Conservation (phyloP, 2,113 vertebrate genomes). For the Apaloderma vittatum region DNA sequence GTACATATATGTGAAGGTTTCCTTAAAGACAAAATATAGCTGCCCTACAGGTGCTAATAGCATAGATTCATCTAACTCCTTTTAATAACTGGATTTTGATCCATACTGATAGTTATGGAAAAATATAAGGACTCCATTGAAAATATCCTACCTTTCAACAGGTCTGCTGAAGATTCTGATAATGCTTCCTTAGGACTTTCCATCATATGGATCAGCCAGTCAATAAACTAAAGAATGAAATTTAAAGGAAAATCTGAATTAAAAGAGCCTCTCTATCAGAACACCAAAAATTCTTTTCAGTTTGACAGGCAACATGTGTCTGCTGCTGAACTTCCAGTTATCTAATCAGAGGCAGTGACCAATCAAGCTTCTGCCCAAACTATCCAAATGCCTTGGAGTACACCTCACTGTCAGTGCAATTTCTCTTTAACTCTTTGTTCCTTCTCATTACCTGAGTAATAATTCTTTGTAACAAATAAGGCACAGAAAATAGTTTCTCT, state of each 20-base stretch:
- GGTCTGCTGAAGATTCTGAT: conserved; percentile 74
- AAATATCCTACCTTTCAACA: conserved; percentile 87
- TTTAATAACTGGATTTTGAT: neutral
- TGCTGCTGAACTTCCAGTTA: neutral
- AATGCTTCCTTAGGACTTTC: conserved; percentile 83
- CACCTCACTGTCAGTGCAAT: neutral
- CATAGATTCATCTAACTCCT: neutral
- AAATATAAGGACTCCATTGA: neutral
- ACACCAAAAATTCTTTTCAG: neutral
- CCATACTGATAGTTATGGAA: neutral
- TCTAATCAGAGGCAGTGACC: neutral
- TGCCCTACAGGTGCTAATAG: neutral
- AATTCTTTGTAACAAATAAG: neutral
- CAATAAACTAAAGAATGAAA: conserved; percentile 87
- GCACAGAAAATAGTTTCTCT: neutral
- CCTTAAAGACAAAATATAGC: neutral
- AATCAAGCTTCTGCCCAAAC: neutral
- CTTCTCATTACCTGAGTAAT: neutral
- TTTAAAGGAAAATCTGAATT: neutral
- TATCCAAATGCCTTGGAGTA: neutral
- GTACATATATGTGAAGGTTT: neutral
- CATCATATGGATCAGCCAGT: conserved; percentile 90
- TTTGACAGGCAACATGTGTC: neutral
- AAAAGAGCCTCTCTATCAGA: neutral
- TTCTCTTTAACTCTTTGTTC: neutral